Base-by-base conservation (phyloP, 2,797 vertebrate genomes). In the Cossypha dichroa region DNA sequence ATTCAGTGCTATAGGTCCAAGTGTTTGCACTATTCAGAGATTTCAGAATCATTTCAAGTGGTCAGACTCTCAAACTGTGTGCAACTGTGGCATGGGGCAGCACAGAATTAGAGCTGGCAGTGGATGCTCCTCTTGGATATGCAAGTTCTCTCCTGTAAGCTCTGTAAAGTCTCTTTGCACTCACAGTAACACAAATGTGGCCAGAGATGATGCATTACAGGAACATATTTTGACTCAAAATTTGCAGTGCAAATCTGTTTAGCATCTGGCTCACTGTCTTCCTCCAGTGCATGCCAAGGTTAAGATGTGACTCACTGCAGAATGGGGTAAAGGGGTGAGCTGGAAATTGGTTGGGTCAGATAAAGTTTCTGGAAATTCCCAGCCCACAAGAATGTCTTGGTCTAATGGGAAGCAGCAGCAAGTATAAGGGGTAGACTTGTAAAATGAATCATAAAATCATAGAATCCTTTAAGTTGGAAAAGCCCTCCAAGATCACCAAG, bases 1-100 rank as follows among this genome's bases (percentile, higher is more conserved):
- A 94, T 91, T 83, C 96, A 93, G 78, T 75, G 90, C 77, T 84
- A 85, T 69, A 9, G 9, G 33, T 91, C 62, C 93, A 93, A 92
- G 85, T 54, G 81, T 52, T 74, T 85, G 69, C 75, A 97, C 87
- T 46, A 87, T 13, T 72, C 81, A 84, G 91, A 91, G 75, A 96
- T 93, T 74, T 77, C 36, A 56, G 97, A 96, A 95, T 93, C 67
- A 94, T 94, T 91, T 83, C 31, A 8, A 26, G 80, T 81, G 85
- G 91, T 95, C 94, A 96, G 54, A 94, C 68, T 94, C 85, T 93
- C 85, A 73, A 83, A 88, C 34, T 25, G 25, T 75, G 79, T n/a
- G 40, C 36, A 88, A 78, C 63, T 83, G 79, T 54, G 85, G 46
- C 91, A 73, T 55, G 78, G 77, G 34, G 62, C 15, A 34, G 54